Conservation (phyloP, 2,888 invertebrate species). For the Ypsolopha scabrella region DNA sequence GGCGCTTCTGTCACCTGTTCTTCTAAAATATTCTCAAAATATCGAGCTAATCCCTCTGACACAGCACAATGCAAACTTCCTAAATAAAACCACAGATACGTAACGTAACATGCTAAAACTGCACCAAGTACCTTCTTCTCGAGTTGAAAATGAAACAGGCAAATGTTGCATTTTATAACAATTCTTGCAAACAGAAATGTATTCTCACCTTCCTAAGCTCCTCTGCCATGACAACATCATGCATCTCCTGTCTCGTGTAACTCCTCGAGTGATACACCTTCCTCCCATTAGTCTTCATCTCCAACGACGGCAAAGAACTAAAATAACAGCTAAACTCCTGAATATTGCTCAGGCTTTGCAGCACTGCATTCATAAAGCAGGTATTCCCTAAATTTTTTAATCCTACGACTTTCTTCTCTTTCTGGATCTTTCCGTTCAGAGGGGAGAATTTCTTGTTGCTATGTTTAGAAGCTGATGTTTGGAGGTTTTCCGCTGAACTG, state of each 20-base stretch:
- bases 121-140: too few relatives aligned
- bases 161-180: too few relatives aligned
- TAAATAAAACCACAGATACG: too few relatives aligned
- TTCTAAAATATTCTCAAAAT: too few relatives aligned
- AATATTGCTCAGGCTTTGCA: conserved; percentile 87
- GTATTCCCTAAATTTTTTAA: conserved; percentile 86
- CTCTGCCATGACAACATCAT: conserved; percentile 81
- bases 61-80: too few relatives aligned
- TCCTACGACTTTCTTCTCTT: conserved; percentile 76
- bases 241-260: conserved; percentile 73
- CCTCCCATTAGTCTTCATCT: conserved; percentile 70
- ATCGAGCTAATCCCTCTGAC: too few relatives aligned
- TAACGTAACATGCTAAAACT: too few relatives aligned
- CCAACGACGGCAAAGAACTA: conserved; percentile 80
- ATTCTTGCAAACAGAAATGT: not conserved
- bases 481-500: conserved; percentile 58
- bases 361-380: conserved; percentile 88
- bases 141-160: too few relatives aligned
- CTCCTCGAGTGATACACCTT: conserved; percentile 73
- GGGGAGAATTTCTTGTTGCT: conserved; percentile 45
- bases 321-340: conserved; percentile 87
- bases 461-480: conserved; percentile 21
- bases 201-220: conserved; percentile 76
- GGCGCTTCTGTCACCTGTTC: too few relatives aligned
- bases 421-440: conserved; percentile 58